Evolutionary conservation across 2,113 vertebrate species (phyloP), one percentile per base, ranked within the genome.

Genomic region (Kryptolebias marmoratus): DNA sequence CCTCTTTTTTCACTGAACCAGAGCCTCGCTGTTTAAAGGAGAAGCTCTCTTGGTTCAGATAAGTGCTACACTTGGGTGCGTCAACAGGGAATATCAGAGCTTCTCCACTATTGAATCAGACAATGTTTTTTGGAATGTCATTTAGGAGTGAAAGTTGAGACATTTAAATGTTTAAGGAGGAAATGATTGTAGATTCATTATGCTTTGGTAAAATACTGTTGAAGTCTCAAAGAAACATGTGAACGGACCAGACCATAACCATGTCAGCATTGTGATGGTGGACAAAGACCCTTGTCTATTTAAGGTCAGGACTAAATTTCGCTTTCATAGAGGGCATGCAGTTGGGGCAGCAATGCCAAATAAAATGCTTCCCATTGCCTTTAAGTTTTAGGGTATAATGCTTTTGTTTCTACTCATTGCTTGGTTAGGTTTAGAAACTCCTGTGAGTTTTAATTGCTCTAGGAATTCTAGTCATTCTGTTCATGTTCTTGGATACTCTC

Each of bases 41-140:
- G 71, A 62, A 60, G 87, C 75, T 88, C 83, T 88, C 63, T 85
- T 88, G 73, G 70, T 73, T 81, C 44, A 75, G 69, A 72, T 86
- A 77, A 73, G 30, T 48, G 49, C 65, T 64, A 2, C 5, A 31
- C 49, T 75, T 78, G 77, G 54, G 58, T 13, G 16, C 67, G 81
- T 85, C 74, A 82, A 81, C 86, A 75, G 79, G 62, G 87, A 61
- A 82, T 61, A 76, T 87, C 77, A 79, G 30, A 75, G 69, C 58
- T 87, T 42, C 82, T 79, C 77, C 79, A 84, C 75, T 77, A 65
- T 73, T 39, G 69, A 70, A 70, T n/a, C 63, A 64, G 62, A 31
- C 59, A 61, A 64, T 2, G 39, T 0, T 68, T 67, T 57, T 15
- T 62, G 44, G 4, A 36, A 31, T 69, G n/a, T 73, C 8, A 50